Evolutionary conservation across 2,113 vertebrate species (phyloP), one percentile per base, ranked within the genome.

Genomic region (Caracal caracal): DNA sequence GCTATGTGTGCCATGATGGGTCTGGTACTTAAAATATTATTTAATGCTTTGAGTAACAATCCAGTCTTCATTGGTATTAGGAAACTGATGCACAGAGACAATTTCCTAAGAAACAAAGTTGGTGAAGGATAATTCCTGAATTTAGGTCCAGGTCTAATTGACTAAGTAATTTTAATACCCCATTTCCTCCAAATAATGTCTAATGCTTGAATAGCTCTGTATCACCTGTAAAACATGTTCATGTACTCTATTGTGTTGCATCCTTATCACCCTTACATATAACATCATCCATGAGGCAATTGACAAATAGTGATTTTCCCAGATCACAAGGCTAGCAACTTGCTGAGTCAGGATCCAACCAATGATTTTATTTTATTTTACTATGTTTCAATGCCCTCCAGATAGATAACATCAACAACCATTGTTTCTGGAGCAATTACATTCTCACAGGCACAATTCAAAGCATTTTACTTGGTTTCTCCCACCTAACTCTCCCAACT

Each of bases 141-240:
- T 79, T 88, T 88, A 95, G 88, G 82, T 22, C 43, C 7, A 22
- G 13, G 10, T 86, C 61, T 94, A 88, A 96, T 7, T 78, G 47
- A 33, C 61, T 86, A 35, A 19, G 86, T 65, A 16, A 22, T 73
- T 87, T 86, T 75, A 75, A 86, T 4, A 93, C n/a, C 28, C 22
- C 24, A 16, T 53, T 92, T 59, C 59, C 33, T 76, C 35, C 53
- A 94, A 90, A 87, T 63, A 86, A 65, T 30, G 24, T 95, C 37
- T 82, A 88, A 70, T 16, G 16, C 59, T 80, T 70, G 84, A 84
- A 26, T 5, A 61, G 61, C 53, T 4, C 30, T 10, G 47, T 94
- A 30, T 79, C 37, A 66, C 33, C 75, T 82, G n/a, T 28, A 80
- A 94, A 80, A 65, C 22, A 26, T 9, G 3, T 53, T 40, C 28